Percentiles rank a stretch among this genome's conserved stretches.
These are phyloP conservation scores for Augochlorella aurata DNA, from an alignment of 2,888 invertebrate species.

Conservation along the genomic window DNA sequence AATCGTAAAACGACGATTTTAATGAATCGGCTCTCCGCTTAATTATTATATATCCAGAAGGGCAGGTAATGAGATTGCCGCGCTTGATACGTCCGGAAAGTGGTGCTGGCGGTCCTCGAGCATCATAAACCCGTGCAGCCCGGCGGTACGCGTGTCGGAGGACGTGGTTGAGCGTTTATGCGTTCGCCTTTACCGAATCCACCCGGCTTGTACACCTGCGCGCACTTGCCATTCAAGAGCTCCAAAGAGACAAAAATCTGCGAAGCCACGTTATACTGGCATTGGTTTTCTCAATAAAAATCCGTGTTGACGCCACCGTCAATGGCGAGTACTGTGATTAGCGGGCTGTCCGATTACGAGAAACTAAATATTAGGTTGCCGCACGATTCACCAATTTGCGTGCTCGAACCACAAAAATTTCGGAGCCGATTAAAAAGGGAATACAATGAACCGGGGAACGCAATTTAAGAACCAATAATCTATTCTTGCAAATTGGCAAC, in stretches of 20 bases:
- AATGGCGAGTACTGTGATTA: slow-evolving; percentile 8
- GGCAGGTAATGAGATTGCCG: slow-evolving; percentile 58
- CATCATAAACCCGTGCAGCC: slow-evolving; percentile 17
- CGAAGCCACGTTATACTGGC: neutral
- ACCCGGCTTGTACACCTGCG: neutral
- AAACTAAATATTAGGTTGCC: neutral
- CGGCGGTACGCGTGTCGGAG: neutral
- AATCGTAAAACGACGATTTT: slow-evolving; percentile 64
- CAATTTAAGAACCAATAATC: neutral
- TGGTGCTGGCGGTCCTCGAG: slow-evolving; percentile 30
- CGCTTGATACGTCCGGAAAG: slow-evolving; percentile 40
- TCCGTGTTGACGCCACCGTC: neutral
- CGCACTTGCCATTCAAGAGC: slow-evolving; percentile 12
- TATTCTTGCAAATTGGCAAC: too few species aligned
- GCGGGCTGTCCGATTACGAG: neutral
- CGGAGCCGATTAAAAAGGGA: neutral
- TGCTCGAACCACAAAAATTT: neutral
- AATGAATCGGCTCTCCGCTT: slow-evolving; percentile 65
- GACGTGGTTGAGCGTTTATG: slow-evolving; percentile 22
- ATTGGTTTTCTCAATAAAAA: slow-evolving; percentile 24
- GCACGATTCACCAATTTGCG: neutral
- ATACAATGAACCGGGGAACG: neutral
- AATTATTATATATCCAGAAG: slow-evolving; percentile 52
- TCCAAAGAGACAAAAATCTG: slow-evolving; percentile 14
- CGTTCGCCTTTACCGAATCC: slow-evolving; percentile 33